A percentile compares a stretch with the other conserved stretches of the same genome.
Conservation (phyloP, 2,888 invertebrate genomes). For the Volucella inanis region DNA sequence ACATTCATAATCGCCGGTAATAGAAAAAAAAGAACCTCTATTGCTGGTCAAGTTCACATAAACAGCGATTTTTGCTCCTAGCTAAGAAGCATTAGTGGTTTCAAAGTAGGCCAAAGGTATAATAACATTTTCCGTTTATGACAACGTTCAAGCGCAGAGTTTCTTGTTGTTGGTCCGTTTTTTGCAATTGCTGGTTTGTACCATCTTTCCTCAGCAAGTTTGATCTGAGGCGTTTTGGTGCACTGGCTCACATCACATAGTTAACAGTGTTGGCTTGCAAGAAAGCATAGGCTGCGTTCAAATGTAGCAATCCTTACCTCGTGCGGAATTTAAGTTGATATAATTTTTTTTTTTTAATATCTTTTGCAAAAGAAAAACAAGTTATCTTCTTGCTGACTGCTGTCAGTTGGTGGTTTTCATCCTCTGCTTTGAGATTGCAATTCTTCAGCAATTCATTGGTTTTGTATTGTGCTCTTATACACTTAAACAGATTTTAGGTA, state of each 20-base stretch:
- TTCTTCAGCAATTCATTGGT: slow-evolving; percentile 9
- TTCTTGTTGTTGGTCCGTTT: slow-evolving; percentile 59
- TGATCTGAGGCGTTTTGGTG: slow-evolving; percentile 32
- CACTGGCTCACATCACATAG: slow-evolving; percentile 27
- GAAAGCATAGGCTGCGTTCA: slow-evolving; percentile 22
- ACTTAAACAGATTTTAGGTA: slow-evolving; percentile 47
- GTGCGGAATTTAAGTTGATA: slow-evolving; percentile 58
- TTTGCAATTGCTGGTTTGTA: slow-evolving; percentile 50
- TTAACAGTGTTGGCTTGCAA: slow-evolving; percentile 1
- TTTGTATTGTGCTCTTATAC: slow-evolving; percentile 46
- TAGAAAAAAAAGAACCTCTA: slow-evolving; percentile 36
- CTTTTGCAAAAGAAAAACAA: slow-evolving; percentile 47
- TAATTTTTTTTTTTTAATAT: slow-evolving; percentile 19
- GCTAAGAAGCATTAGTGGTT: slow-evolving; percentile 51
- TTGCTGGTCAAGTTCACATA: slow-evolving; percentile 72
- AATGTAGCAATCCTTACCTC: slow-evolving; percentile 44
- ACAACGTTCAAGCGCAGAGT: slow-evolving; percentile 62
- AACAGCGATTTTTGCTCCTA: slow-evolving; percentile 55
- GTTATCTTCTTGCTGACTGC: slow-evolving; percentile 53
- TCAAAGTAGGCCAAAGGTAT: slow-evolving; percentile 73
- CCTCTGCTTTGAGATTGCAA: slow-evolving; percentile 34
- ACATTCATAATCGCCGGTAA: slow-evolving; percentile 23
- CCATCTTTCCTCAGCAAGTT: slow-evolving; percentile 51
- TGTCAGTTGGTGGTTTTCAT: slow-evolving; percentile 34
- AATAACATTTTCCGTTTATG: slow-evolving; percentile 71